Base-by-base conservation (phyloP, 2,888 invertebrate genomes). In the Tanytarsus gracilentus region DNA sequence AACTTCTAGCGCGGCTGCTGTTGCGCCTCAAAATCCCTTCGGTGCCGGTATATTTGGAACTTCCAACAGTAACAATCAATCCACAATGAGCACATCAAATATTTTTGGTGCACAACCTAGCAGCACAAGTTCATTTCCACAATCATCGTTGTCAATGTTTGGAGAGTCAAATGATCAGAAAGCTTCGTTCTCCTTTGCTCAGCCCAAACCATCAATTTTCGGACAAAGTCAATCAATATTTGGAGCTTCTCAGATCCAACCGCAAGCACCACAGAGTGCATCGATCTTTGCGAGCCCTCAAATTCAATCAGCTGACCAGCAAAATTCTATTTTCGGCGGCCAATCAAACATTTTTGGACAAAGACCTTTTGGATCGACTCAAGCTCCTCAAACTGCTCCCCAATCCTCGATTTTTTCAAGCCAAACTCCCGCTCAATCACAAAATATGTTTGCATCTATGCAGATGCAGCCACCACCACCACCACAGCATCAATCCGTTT, bases 81-180 rank as follows among this genome's bases (percentile, higher is more conserved):
- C 60, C 49, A 21, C 58, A 56, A 44, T 8, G 26, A 25, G 7
- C 23, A 3, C n/a, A n/a, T n/a, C n/a, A n/a, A n/a, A n/a, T n/a
- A n/a, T n/a, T n/a, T n/a, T n/a, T n/a, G n/a, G n/a, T n/a, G n/a
- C n/a, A n/a, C n/a, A n/a, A n/a, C n/a, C n/a, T n/a, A 40, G 65
- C 9, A 27, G 64, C n/a, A 62, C 69, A 14, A 70, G 58, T 66
- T 64, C 66, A 16, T 65, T 65, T 4, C 61, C 63, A 48, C 59
- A 63, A 39, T 1, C 66, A 55, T 61, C 56, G 16, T 33, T 65
- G 8, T 56, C 69, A 6, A 70, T 71, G 56, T 68, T 68, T 5
- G 67, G 65, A 26, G 49, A 14, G 1, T 51, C 62, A 61, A 30
- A 49, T 49, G 11, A 9, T 2, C 49, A 49, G 27, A 4, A 11